Percentiles rank a stretch among this genome's conserved stretches.
Evolutionary conservation across 2,797 vertebrate genomes (phyloP).

Genomic region (Mastacembelus armatus): DNA sequence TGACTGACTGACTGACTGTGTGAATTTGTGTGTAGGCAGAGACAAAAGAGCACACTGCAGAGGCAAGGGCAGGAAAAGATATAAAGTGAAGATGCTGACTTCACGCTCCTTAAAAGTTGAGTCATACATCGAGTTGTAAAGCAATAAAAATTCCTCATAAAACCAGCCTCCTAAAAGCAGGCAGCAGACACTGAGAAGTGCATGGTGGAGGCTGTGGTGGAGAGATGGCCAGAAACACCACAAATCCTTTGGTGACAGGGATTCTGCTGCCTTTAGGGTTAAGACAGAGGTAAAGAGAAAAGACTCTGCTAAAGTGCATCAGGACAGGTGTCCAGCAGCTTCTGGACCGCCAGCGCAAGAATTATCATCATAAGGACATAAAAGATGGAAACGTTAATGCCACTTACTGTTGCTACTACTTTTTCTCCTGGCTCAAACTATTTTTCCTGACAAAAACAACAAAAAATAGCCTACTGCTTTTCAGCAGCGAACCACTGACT

Average conservation of each 20-base stretch:
- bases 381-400: conserved; percentile 41
- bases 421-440: conserved; percentile 41
- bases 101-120: conserved; percentile 79
- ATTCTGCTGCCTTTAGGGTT: conserved; percentile 49
- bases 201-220: conserved; percentile 65
- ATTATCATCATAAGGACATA: conserved; percentile 22
- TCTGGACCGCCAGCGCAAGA: conserved; percentile 34
- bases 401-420: conserved; percentile 38
- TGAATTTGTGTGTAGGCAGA: conserved; percentile 37
- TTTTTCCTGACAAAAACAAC: conserved; percentile 40
- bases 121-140: conserved; percentile 78
- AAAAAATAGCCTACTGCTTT: conserved; percentile 39
- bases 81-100: conserved; percentile 75
- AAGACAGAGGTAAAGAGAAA: conserved; percentile 30
- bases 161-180: conserved; percentile 62
- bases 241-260: conserved; percentile 63
- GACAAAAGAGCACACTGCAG: conserved; percentile 70
- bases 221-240: conserved; percentile 73
- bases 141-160: conserved; percentile 80
- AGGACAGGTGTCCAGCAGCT: conserved; percentile 65
- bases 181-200: conserved; percentile 52
- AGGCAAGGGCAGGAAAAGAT: conserved; percentile 58
- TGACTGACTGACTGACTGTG: conserved; percentile 33
- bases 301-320: conserved; percentile 28
- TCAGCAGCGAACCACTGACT: conserved; percentile 39